Evolutionary conservation across 1,140 invertebrate genomes (phyloP).

Genomic region (Reticulitermes speratus): DNA sequence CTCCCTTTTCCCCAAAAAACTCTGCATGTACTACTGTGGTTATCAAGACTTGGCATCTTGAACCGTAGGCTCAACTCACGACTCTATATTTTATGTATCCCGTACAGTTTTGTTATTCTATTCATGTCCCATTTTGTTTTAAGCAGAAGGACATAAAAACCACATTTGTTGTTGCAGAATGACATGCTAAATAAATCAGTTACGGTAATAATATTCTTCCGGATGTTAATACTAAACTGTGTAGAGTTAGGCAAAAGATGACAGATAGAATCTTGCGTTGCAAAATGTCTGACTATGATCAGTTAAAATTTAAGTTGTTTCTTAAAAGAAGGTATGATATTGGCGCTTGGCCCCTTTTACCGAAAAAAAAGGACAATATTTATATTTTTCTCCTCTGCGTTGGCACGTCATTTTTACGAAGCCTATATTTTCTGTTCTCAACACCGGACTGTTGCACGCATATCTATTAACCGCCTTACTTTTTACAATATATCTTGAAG

Average conservation of each 20-base stretch:
- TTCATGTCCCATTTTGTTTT: background rate
- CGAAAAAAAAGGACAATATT: background rate
- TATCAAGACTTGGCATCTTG: conserved; percentile 13
- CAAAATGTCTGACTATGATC: too few relatives aligned
- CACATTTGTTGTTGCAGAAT: background rate
- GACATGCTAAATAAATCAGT: too few relatives aligned
- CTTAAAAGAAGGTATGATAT: background rate
- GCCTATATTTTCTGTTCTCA: background rate
- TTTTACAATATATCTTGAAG: background rate
- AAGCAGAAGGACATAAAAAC: background rate
- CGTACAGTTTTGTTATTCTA: background rate
- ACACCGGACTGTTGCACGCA: background rate
- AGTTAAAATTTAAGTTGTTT: too few relatives aligned
- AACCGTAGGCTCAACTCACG: background rate
- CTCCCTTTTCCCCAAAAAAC: conserved; percentile 33
- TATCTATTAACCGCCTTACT: background rate
- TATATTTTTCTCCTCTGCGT: background rate
- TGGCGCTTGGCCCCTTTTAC: background rate
- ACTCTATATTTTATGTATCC: background rate
- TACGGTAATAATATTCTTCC: too few relatives aligned
- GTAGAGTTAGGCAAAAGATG: too few relatives aligned
- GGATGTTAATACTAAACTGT: too few relatives aligned
- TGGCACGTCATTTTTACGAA: conserved; percentile 11
- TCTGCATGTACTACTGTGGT: background rate
- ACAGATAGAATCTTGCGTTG: too few relatives aligned